These are phyloP conservation scores for Drosophila antonietae DNA, from an alignment of 2,888 invertebrate genomes.

Conservation along the genomic window DNA sequence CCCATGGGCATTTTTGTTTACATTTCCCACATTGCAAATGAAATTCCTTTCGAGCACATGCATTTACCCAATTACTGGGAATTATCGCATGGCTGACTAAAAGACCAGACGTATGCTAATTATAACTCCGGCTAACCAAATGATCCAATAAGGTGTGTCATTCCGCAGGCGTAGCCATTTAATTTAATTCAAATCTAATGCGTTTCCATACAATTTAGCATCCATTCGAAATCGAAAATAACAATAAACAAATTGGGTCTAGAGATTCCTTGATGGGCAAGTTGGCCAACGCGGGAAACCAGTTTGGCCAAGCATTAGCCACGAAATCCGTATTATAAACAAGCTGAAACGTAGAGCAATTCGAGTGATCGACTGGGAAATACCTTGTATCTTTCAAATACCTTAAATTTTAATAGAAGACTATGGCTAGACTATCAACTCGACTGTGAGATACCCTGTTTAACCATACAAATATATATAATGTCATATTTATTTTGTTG, in stretches of 20 bases:
- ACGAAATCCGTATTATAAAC: conserved; percentile 34
- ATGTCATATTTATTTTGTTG: too few species aligned
- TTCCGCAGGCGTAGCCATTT: conserved; percentile 37
- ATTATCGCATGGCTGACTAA: conserved; percentile 13
- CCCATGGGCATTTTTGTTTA: not conserved
- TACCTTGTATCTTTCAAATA: too few species aligned
- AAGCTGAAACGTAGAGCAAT: conserved; percentile 12
- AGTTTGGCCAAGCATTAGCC: conserved; percentile 63
- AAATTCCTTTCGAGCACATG: not conserved
- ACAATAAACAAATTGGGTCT: conserved; percentile 48
- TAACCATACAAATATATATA: not conserved
- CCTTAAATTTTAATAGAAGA: too few species aligned
- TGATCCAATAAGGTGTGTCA: conserved; percentile 45
- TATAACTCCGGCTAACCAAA: conserved; percentile 26
- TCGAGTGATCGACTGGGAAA: not conserved
- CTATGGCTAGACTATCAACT: too few species aligned
- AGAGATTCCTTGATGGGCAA: conserved; percentile 73
- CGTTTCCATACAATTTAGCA: conserved; percentile 42
- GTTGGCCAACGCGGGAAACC: conserved; percentile 67
- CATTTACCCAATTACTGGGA: conserved; percentile 16
- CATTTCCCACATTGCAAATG: not conserved
- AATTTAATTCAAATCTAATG: conserved; percentile 67
- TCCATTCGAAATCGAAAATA: conserved; percentile 63
- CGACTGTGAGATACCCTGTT: not conserved
- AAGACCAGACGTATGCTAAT: conserved; percentile 11